Evolutionary conservation across 1,140 invertebrate genomes (phyloP).

Genomic region (Megathymus violae): DNA sequence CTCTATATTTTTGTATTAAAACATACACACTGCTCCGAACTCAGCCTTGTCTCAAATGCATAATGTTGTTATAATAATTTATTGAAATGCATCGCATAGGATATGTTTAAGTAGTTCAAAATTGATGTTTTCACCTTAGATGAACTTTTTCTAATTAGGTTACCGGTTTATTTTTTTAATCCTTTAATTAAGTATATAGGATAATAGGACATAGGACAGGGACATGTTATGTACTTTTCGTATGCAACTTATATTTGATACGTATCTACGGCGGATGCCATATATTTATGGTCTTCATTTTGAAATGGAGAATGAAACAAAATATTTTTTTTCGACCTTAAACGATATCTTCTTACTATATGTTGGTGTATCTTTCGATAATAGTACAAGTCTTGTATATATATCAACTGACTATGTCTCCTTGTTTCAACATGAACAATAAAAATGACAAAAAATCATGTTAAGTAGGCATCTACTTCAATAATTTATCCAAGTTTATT

Average conservation of each 20-base stretch:
- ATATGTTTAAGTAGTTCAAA: not conserved
- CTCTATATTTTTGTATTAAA: constrained; percentile 25
- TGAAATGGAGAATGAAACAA: not conserved
- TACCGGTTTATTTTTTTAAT: not conserved
- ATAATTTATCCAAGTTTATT: too few species aligned
- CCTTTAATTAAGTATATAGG: not conserved
- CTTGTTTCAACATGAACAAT: too few species aligned
- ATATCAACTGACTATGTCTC: too few species aligned
- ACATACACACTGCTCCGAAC: constrained; percentile 19
- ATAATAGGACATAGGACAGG: not conserved
- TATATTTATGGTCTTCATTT: not conserved
- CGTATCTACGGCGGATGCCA: not conserved
- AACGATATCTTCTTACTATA: not conserved
- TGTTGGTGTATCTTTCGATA: not conserved
- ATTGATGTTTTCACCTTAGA: too few species aligned
- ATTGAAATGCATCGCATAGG: too few species aligned
- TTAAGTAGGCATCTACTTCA: too few species aligned
- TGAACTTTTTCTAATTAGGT: too few species aligned
- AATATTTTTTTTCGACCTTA: not conserved
- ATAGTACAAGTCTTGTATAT: not conserved
- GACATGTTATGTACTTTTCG: not conserved
- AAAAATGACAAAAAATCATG: too few species aligned
- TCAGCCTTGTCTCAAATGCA: too few species aligned
- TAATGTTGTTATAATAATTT: too few species aligned
- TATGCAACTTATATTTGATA: not conserved